Evolutionary conservation across 2,113 vertebrate species (phyloP), one percentile per base, ranked within the genome.

Genomic region (Podarcis muralis): DNA sequence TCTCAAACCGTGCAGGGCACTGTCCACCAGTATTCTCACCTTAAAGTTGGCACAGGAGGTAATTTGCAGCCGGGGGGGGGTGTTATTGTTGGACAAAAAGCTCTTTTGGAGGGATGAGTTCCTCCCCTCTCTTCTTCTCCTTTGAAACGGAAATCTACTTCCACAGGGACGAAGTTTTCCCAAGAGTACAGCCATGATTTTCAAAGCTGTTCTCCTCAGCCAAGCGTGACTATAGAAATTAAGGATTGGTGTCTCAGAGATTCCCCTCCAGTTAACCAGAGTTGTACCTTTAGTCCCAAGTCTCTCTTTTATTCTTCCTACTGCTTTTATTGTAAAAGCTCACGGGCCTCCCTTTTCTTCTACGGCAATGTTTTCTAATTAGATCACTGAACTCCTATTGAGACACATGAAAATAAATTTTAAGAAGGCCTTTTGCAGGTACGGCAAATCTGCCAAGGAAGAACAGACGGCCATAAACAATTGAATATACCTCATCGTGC

Each of bases 301-400:
- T 88, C 32, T 2, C 0, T 20, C 32, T n/a, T 53, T 74, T 8
- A 53, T 37, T 11, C 3, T 71, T 90, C 71, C 75, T 84, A 76
- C 0, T 20, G 5, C 43, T 18, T 5, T 2, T 72, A 40, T 0
- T 0, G 15, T 75, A 35, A 92, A 94, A 66, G 0, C 0, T 79
- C 13, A 53, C 62, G 22, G 32, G 85, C 88, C 81, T 94, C 59
- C 81, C n/a, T 12, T 88, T 83, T 57, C 11, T 91, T 88, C 27
- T 27, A 66, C 72, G 32, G 25, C 80, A 48, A 48, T 48, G 43
- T 48, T 48, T 3, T 85, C 25, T 12, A 22, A 83, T 87, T 89
- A 15, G 74, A 91, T 65, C 83, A 88, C 92, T 88, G 15, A 23
- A 82, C 88, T 86, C 76, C 59, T 91, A 69, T 9, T 81, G 71